A percentile compares a stretch with the other conserved stretches of the same genome.
phyloP scores from a whole-genome alignment of 2,888 invertebrate genomes.

The Aspidiotus destructor region DNA sequence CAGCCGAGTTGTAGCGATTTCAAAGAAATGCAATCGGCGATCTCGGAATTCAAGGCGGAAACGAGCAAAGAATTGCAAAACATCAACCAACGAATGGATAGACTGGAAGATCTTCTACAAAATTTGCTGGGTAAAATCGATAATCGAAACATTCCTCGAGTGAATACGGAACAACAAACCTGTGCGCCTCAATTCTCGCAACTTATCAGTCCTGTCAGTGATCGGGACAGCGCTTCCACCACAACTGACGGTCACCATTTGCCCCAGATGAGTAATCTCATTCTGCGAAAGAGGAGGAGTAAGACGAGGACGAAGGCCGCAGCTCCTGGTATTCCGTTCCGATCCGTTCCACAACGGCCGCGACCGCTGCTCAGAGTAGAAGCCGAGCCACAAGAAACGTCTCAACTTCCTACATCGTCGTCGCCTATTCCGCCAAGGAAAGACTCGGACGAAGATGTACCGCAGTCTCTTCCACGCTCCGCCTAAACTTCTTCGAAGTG shows the following conservation, averaged over 20 bases:
- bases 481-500: neutral
- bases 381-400: conserved; percentile 13
- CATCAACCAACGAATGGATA: conserved; percentile 12
- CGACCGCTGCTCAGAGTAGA: conserved; percentile 23
- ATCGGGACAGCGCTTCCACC: conserved; percentile 31
- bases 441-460: neutral
- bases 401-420: neutral
- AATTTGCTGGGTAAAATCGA: conserved; percentile 10
- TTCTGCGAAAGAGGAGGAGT: conserved; percentile 23
- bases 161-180: conserved; percentile 27
- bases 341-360: conserved; percentile 16
- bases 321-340: conserved; percentile 27
- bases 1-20: conserved; percentile 11
- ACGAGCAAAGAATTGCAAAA: conserved; percentile 14
- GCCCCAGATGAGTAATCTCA: conserved; percentile 17
- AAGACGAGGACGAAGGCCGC: conserved; percentile 20
- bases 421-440: neutral
- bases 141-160: conserved; percentile 6
- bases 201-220: conserved; percentile 23
- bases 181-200: conserved; percentile 1
- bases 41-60: conserved; percentile 20
- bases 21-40: conserved; percentile 15
- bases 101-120: conserved; percentile 21
- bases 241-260: conserved; percentile 16
- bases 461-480: neutral